Percentiles rank a stretch among this genome's conserved stretches.
Conservation (phyloP, 2,113 vertebrate species). For the Mastomys natalensis region DNA sequence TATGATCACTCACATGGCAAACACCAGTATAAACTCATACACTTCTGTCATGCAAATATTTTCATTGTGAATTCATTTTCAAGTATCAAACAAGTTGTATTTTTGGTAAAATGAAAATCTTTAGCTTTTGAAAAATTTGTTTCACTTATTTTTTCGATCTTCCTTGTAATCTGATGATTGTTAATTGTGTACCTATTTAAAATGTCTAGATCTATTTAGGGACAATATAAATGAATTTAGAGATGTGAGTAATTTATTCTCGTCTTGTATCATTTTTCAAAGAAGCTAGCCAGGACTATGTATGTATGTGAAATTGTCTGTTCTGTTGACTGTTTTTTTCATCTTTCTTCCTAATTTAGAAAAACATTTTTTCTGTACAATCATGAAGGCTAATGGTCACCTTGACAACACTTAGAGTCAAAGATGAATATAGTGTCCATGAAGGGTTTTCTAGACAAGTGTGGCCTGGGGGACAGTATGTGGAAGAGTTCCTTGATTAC, state of each 20-base stretch:
- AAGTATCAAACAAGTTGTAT: background rate
- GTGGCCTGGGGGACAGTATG: too few relatives aligned
- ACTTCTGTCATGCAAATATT: background rate
- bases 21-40: background rate
- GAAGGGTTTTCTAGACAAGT: too few relatives aligned
- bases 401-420: background rate
- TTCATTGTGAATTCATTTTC: slow-evolving; percentile 5
- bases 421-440: too few relatives aligned
- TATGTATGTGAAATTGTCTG: background rate
- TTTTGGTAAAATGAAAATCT: background rate
- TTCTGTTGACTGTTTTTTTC: background rate
- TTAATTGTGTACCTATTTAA: background rate
- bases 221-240: background rate
- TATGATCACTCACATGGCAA: slow-evolving; percentile 28
- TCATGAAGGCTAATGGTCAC: background rate
- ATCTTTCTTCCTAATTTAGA: background rate
- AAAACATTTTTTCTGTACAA: background rate
- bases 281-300: background rate
- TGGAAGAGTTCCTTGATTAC: too few relatives aligned
- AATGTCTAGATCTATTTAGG: background rate
- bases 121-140: background rate
- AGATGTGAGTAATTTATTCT: background rate
- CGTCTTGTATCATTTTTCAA: background rate
- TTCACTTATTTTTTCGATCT: background rate
- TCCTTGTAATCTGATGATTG: background rate